Base-by-base conservation (phyloP, 2,888 invertebrate species). In the Strigamia transsilvanica region DNA sequence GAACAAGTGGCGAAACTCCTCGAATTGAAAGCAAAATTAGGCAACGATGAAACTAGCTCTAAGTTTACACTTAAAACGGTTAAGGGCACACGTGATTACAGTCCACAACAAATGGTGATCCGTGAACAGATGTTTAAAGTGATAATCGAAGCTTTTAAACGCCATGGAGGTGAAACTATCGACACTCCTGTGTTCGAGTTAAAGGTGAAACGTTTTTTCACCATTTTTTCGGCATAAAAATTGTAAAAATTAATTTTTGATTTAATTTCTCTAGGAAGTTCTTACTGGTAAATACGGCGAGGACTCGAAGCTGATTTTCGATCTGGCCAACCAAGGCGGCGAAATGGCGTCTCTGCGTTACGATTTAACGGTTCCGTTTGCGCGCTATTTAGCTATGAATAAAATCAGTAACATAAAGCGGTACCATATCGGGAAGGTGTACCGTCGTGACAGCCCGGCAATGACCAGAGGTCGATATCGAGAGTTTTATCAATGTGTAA, bases 201-300 rank as follows among this genome's bases (percentile, higher is more conserved):
- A 18, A 98, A 96, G 91, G 97, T 96, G 7, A 41, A 34, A 34
- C 18, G 32, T 56, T 34, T 81, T 13, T 80, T 27, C n/a, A 80
- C 21, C 5, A 34, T 34, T 3, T 34, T 34, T 7, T 34, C n/a
- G n/a, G n/a, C n/a, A n/a, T n/a, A n/a, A n/a, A 34, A 34, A 34
- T 34, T 34, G 34, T 34, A 5, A 34, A 34, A 34, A 34, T 7
- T 3, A 34, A 34, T 5, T 34, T 34, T 34, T 34, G 7, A 34
- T n/a, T n/a, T n/a, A 34, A 34, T 7, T 34, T 34, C 7, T 34
- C 7, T 88, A 97, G 95, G 98, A 99, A 89, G 97, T 98, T 4
- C 90, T 99, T 80, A 98, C 97, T 23, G 99, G 98, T 79, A 99
- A 99, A 90, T 99, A 99, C 90, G 99, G 99, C 0, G 99, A 99